A percentile compares a stretch with the other conserved stretches of the same genome.
phyloP scores from a whole-genome alignment of 1,140 invertebrate genomes.

The Eriosoma lanigerum region DNA sequence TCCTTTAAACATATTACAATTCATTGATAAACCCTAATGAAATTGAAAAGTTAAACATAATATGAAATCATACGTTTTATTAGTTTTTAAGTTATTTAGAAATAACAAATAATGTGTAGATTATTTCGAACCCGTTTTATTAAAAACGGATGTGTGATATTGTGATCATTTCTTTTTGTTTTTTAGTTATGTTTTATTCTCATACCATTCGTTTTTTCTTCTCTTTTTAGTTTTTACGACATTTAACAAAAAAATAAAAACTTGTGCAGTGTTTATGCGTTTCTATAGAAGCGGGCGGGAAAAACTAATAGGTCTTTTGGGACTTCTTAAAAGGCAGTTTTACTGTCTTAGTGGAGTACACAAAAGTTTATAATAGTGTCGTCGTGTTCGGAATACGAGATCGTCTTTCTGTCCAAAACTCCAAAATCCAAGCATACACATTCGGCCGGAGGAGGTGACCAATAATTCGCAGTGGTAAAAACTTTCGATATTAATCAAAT shows the following conservation, averaged over 20 bases:
- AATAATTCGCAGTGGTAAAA: slow-evolving; percentile 2
- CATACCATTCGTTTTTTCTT: neutral
- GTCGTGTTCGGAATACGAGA: neutral
- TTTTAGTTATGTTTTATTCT: neutral
- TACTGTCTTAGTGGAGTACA: neutral
- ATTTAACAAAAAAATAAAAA: neutral
- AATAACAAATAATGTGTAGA: too few relatives aligned
- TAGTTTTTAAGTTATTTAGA: too few relatives aligned
- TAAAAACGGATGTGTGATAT: neutral
- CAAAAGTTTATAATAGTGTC: neutral
- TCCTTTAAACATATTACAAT: too few relatives aligned
- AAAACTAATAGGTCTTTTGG: slow-evolving; percentile 5
- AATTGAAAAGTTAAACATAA: too few relatives aligned
- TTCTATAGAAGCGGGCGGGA: neutral
- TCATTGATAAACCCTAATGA: too few relatives aligned
- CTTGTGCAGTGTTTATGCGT: slow-evolving; percentile 7
- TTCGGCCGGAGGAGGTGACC: neutral
- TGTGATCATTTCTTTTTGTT: neutral
- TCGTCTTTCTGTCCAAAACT: slow-evolving; percentile 11
- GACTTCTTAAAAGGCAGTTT: slow-evolving; percentile 26
- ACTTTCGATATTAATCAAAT: slow-evolving; percentile 27
- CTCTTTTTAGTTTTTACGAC: neutral
- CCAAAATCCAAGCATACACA: too few relatives aligned
- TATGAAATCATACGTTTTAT: too few relatives aligned
- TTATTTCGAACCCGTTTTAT: neutral